Evolutionary conservation across 2,113 vertebrate genomes (phyloP).

Genomic region (Neopipo cinnamomea): DNA sequence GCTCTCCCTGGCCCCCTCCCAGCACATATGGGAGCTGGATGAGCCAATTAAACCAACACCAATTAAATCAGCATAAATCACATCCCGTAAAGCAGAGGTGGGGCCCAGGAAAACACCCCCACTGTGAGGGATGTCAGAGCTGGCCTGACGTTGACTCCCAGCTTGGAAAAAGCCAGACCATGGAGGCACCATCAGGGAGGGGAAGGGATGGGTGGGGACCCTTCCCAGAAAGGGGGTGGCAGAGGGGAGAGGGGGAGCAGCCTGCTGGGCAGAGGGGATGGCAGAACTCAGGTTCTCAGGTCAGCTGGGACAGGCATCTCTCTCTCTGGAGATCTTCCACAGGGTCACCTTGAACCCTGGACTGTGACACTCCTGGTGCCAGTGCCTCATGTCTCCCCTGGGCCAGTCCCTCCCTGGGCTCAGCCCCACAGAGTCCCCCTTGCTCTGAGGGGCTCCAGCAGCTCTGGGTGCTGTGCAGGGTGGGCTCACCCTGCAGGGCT

Average conservation of each 20-base stretch:
- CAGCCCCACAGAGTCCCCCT: neutral
- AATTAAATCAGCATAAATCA: constrained; percentile 61
- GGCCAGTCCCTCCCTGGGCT: neutral
- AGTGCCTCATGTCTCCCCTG: accelerated
- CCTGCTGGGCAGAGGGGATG: neutral
- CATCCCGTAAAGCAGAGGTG: constrained; percentile 49
- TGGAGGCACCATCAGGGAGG: neutral
- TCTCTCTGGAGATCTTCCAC: neutral
- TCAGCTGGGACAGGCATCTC: neutral
- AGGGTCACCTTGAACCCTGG: neutral
- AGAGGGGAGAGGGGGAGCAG: neutral
- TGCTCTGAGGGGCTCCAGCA: neutral
- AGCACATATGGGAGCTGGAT: constrained; percentile 57
- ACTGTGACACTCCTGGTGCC: neutral
- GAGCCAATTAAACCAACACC: constrained; percentile 56
- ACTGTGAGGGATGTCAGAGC: neutral
- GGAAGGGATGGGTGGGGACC: neutral
- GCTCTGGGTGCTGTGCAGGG: neutral
- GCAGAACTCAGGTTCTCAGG: neutral
- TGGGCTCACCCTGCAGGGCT: neutral
- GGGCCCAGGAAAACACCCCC: constrained; percentile 1
- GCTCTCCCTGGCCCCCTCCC: constrained; percentile 57
- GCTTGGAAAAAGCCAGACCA: neutral
- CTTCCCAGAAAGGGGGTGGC: accelerated
- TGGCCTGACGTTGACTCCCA: neutral